Base-by-base conservation (phyloP, 2,113 vertebrate species). In the Trogon surrucura region DNA sequence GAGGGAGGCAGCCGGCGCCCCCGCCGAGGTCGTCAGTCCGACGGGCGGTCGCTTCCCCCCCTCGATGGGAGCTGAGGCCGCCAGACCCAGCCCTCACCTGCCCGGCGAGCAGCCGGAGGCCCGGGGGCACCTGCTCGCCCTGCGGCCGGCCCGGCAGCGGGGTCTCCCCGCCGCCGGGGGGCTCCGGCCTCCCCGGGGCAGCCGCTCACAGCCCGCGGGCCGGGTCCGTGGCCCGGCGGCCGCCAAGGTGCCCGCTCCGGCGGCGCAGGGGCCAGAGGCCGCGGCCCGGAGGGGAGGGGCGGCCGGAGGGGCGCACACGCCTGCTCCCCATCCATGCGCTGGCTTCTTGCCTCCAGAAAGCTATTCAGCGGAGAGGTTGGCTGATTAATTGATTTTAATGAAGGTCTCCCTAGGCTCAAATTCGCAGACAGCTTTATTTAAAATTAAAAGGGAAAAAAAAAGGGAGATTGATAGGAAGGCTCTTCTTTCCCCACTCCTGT, bases 381-480 rank as follows among this genome's bases (percentile, higher is more conserved):
- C 94, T 95, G 80, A 97, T 95, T 97, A 98, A 98, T 97, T 98
- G 97, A 97, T 98, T 98, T 98, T 97, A 98, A 98, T 97, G 97
- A 98, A 97, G 92, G 91, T 98, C 81, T 96, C 96, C 91, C 93
- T 94, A 93, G 95, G 91, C 97, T 96, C 84, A 94, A 95, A 94
- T 94, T 96, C 3, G 6, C 87, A 97, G 94, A 96, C 94, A 97
- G 72, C 89, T 92, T 97, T 97, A 96, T 95, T 96, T 96, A 97
- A 96, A 95, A 95, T 93, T 80, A 69, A 91, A 81, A 80, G n/a
- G 2, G 5, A 1, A 3, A 6, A 47, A 70, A 50, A 36, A 84
- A 5, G 30, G 73, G 27, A 47, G 32, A 50, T 75, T 45, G 7
- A 73, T 78, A 70, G 67, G 69, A 87, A 85, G 34, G 54, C 26